Conservation (phyloP, 2,888 invertebrate species). For the Drosophila stalkeri region DNA sequence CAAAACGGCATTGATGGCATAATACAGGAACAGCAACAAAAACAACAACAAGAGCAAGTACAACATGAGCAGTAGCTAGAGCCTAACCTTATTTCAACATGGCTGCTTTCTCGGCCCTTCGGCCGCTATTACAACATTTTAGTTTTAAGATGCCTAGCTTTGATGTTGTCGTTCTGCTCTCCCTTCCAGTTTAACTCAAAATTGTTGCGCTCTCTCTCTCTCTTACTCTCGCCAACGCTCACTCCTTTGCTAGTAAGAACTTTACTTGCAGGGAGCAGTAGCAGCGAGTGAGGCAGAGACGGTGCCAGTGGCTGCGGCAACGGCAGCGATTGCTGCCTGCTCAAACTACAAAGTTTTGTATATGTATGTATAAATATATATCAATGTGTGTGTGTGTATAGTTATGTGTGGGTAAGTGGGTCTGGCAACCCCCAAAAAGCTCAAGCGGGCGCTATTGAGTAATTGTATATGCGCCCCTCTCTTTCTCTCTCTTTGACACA, state of each 20-base stretch:
- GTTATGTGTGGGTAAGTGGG: conserved; percentile 56
- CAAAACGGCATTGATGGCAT: conserved; percentile 81
- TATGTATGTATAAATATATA: too few relatives aligned
- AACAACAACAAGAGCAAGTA: conserved; percentile 22
- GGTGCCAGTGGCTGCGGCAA: conserved; percentile 11
- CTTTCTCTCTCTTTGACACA: conserved; percentile 19
- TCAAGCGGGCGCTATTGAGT: conserved; percentile 77
- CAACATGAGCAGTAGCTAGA: conserved; percentile 33
- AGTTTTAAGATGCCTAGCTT: conserved; percentile 64
- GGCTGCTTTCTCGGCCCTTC: conserved; percentile 63
- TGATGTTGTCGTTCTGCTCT: conserved; percentile 41
- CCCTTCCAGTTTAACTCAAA: conserved; percentile 55
- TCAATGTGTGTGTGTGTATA: conserved; percentile 45
- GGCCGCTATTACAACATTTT: conserved; percentile 74
- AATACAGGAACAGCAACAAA: conserved; percentile 61
- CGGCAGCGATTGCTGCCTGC: conserved; percentile 25
- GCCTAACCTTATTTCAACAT: conserved; percentile 76
- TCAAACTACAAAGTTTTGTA: conserved; percentile 64
- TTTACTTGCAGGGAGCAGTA: conserved; percentile 58
- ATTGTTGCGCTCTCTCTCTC: conserved; percentile 57
- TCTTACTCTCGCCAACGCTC: conserved; percentile 13
- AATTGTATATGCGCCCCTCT: conserved; percentile 63
- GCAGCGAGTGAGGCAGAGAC: conserved; percentile 6
- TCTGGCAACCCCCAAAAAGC: conserved; percentile 75
- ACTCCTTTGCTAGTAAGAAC: conserved; percentile 57